Base-by-base conservation (phyloP, 2,888 invertebrate genomes). In the Oligia latruncula region DNA sequence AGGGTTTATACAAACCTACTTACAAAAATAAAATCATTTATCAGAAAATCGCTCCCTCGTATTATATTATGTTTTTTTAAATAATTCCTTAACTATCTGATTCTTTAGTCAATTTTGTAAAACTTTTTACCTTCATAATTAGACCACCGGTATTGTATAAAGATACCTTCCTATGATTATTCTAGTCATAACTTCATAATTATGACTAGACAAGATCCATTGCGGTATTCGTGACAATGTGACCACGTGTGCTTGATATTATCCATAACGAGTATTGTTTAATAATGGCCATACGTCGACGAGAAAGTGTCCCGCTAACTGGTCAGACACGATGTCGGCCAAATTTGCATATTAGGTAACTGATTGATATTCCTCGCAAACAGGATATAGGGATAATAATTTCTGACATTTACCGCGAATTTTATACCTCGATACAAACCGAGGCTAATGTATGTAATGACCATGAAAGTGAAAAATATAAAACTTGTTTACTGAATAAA, bases 221-320 rank as follows among this genome's bases (percentile, higher is more conserved):
- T 73, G 68, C 71, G 66, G 58, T 74, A 68, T 74, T 83, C 84
- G 89, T 89, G 89, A 88, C 82, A 66, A 76, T 67, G 77, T 78
- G 81, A 79, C 83, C 85, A 87, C 87, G 88, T 88, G 88, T 90
- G 81, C 85, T 87, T 78, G 82, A 74, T 86, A 82, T 85, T 90
- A 91, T 88, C 90, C 91, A 93, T 93, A 92, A 92, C 90, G 92
- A 91, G 90, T 90, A 95, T 95, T 96, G 95, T 95, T 95, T 96
- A 94, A 92, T 94, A 95, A 95, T 94, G 91, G 87, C 88, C 85
- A 87, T 90, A 84, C 88, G 89, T 87, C 89, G 91, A 84, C 93
- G 95, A 94, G 96, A 96, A 96, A 96, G 96, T 95, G 90, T 72
- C 77, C 83, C 90, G 92, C 93, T 95, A 94, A 94, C 93, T 94